Conservation (phyloP, 2,797 vertebrate genomes). For the Manis crassicaudata region DNA sequence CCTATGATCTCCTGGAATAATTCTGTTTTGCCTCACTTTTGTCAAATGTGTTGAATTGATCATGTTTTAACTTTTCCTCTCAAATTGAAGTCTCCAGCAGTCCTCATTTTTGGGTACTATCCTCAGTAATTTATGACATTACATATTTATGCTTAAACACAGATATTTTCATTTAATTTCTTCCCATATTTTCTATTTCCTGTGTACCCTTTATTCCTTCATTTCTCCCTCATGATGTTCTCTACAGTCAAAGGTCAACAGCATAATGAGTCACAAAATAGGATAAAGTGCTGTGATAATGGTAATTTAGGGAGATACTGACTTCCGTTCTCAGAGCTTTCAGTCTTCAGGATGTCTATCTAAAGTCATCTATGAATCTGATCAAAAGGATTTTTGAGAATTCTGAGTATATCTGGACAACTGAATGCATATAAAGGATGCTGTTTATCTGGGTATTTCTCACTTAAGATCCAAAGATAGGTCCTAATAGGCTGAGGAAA, state of each 20-base stretch:
- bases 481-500: background rate
- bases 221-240: slow-evolving; percentile 13
- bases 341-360: background rate
- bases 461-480: background rate
- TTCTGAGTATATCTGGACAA: background rate
- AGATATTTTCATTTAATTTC: slow-evolving; percentile 28
- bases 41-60: background rate
- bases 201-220: slow-evolving; percentile 44
- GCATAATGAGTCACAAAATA: slow-evolving; percentile 67
- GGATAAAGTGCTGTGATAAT: slow-evolving; percentile 52
- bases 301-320: slow-evolving; percentile 20
- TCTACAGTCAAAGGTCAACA: slow-evolving; percentile 60
- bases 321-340: slow-evolving; percentile 69
- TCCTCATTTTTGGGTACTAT: background rate
- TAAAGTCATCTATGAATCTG: background rate
- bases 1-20: background rate
- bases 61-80: background rate
- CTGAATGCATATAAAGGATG: background rate
- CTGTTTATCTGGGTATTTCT: background rate
- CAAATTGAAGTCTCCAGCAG: background rate
- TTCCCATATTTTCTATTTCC: slow-evolving; percentile 60
- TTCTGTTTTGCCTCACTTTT: background rate
- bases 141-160: background rate
- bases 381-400: slow-evolving; percentile 40
- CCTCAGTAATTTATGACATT: slow-evolving; percentile 8